Evolutionary conservation across 2,888 invertebrate species (phyloP), one percentile per base, ranked within the genome.

Genomic region (Hermaeophaga mercurialis): DNA sequence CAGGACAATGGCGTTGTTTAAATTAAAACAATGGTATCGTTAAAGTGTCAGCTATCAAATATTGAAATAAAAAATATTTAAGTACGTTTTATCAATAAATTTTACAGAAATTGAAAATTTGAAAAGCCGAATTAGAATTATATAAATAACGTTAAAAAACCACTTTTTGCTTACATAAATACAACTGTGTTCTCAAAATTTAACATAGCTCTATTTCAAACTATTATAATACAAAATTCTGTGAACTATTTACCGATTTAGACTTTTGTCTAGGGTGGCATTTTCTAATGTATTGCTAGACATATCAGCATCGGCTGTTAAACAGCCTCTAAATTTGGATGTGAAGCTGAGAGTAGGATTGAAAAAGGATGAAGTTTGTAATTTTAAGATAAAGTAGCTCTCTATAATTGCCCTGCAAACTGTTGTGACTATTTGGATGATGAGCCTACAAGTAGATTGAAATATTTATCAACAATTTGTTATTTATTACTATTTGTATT

Each of bases 401-500:
- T 75, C 73, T 74, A 72, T 68, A 49, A 39, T 17, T 47, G 38
- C 49, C 58, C 44, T 54, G 53, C 59, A 56, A 58, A 50, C 55
- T 52, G 52, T 43, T 45, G 56, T 44, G 56, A 60, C 52, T 58
- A 54, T 45, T 63, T 61, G 69, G 67, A 55, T 12, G 70, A 71
- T 68, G 66, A 63, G 66, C 58, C 68, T 50, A 50, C 31, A 50
- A 39, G 61, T 72, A 73, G 70, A 70, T 58, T 70, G 68, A 65
- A n/a, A 70, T 69, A 70, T 70, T 72, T 70, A 70, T 69, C 63
- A 61, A 67, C 65, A 67, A 69, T 72, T 72, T 73, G 73, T 74
- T 75, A 75, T 75, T 75, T 75, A 74, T 75, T 75, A 68, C 67
- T 70, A 70, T 73, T 74, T 73, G 71, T 75, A 73, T 75, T 74